These are phyloP conservation scores for Phaedon cochleariae DNA, from an alignment of 2,888 invertebrate species.

Conservation along the genomic window DNA sequence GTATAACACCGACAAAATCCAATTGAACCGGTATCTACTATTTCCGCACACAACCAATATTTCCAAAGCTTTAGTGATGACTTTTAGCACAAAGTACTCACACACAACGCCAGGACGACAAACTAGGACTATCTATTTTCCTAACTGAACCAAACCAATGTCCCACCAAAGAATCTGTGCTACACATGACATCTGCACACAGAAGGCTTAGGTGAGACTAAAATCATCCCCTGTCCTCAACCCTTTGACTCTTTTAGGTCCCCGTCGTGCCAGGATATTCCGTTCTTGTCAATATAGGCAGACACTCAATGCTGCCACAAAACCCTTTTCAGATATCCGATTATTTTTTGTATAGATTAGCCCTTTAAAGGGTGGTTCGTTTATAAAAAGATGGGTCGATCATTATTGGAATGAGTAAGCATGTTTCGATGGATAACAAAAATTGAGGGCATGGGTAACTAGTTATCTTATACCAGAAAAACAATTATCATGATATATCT, in stretches of 20 bases:
- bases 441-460: background rate
- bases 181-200: slow-evolving; percentile 53
- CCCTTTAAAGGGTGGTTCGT: slow-evolving; percentile 60
- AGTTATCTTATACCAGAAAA: too few species aligned
- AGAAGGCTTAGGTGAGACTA: slow-evolving; percentile 44
- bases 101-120: slow-evolving; percentile 10
- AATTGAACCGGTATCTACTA: too few species aligned
- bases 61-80: too few species aligned
- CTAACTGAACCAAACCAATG: slow-evolving; percentile 29
- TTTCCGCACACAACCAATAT: too few species aligned
- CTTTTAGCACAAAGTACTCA: background rate
- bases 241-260: slow-evolving; percentile 38
- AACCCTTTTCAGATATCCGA: slow-evolving; percentile 60
- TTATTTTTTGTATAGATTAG: slow-evolving; percentile 60
- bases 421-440: background rate
- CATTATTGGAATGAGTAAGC: background rate
- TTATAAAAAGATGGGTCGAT: slow-evolving; percentile 49
- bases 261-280: slow-evolving; percentile 35
- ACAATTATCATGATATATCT: too few species aligned
- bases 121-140: slow-evolving; percentile 20
- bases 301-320: slow-evolving; percentile 62
- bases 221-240: slow-evolving; percentile 31
- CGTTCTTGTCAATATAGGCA: slow-evolving; percentile 55
- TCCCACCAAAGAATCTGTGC: slow-evolving; percentile 33
- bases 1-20: too few species aligned